A percentile compares a stretch with the other conserved stretches of the same genome.
Conservation (phyloP, 2,113 vertebrate genomes). For the Alaudala cheleensis region DNA sequence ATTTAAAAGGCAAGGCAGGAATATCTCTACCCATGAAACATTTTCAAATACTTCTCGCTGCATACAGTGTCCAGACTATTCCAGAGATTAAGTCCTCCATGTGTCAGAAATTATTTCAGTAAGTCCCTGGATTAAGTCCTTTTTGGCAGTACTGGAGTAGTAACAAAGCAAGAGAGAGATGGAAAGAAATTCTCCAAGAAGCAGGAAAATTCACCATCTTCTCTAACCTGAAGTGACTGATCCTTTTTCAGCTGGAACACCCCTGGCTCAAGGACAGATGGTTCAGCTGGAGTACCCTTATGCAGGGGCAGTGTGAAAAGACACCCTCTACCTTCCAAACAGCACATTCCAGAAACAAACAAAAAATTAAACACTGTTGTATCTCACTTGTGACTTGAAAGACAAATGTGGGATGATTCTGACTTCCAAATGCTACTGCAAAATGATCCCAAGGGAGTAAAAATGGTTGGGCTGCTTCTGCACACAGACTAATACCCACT, state of each 20-base stretch:
- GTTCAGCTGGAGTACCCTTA: neutral
- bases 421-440: neutral
- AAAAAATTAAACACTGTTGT: neutral
- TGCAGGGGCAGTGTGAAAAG: neutral
- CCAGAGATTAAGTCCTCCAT: neutral
- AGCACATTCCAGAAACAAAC: neutral
- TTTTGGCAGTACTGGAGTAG: neutral
- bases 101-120: constrained; percentile 1
- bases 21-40: neutral
- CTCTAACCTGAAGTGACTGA: neutral
- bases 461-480: neutral
- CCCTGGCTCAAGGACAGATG: neutral
- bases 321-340: neutral
- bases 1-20: neutral
- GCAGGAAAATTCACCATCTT: neutral
- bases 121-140: neutral
- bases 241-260: neutral
- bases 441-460: neutral
- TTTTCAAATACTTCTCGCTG: neutral
- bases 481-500: neutral
- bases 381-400: neutral
- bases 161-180: neutral
- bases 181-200: neutral
- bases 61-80: neutral
- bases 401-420: neutral